Evolutionary conservation across 2,113 vertebrate genomes (phyloP).

Genomic region (Oryzias javanicus): DNA sequence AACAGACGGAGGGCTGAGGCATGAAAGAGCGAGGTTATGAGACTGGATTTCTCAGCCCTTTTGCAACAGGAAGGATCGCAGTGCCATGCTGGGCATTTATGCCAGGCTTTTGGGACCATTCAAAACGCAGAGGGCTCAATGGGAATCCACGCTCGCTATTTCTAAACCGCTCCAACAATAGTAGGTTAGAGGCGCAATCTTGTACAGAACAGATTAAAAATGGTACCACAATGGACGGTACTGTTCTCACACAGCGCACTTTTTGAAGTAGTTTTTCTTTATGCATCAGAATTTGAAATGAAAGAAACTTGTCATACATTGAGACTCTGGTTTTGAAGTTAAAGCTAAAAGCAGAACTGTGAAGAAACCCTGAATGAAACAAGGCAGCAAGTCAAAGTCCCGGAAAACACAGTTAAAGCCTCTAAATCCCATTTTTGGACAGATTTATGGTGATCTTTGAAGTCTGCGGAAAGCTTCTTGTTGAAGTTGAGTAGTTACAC

Average conservation of each 20-base stretch:
- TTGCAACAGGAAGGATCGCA: constrained; percentile 40
- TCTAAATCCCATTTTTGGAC: not conserved
- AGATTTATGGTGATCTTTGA: constrained; percentile 1
- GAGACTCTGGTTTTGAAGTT: too few species aligned
- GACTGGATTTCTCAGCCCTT: constrained; percentile 49
- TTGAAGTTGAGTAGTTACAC: not conserved
- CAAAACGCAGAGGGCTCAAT: constrained; percentile 53
- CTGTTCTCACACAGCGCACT: too few species aligned
- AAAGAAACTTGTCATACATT: too few species aligned
- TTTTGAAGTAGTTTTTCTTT: too few species aligned
- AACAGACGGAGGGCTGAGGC: constrained; percentile 38
- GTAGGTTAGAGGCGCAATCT: constrained; percentile 14
- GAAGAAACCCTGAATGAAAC: too few species aligned
- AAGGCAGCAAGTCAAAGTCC: too few species aligned
- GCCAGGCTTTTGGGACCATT: constrained; percentile 49
- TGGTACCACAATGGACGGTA: too few species aligned
- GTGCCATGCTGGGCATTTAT: constrained; percentile 68
- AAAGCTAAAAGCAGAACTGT: too few species aligned
- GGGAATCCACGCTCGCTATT: constrained; percentile 59
- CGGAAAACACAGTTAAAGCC: too few species aligned
- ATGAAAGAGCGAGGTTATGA: constrained; percentile 58
- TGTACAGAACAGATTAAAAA: too few species aligned
- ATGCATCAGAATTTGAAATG: too few species aligned
- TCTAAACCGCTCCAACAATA: constrained; percentile 31
- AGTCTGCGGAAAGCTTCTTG: not conserved